Evolutionary conservation across 1,140 invertebrate genomes (phyloP), one percentile per base, ranked within the genome.

Genomic region (Paracyclopina nana): DNA sequence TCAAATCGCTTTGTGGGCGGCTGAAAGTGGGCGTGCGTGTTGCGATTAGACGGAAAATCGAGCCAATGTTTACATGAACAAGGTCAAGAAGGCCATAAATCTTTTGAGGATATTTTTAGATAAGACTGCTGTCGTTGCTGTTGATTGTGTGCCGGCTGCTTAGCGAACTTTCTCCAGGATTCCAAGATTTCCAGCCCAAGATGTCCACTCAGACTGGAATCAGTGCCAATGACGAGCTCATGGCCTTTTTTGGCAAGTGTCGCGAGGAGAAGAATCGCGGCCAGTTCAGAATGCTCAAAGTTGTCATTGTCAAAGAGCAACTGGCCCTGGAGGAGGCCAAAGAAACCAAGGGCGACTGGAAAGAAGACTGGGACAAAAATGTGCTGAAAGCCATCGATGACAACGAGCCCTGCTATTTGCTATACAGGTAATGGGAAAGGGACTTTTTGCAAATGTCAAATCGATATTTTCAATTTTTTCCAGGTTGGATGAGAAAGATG

Each of bases 181-280:
- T n/a, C n/a, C n/a, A n/a, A n/a, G n/a, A n/a, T n/a, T n/a, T 31
- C 9, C 14, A 9, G 14, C 14, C 30, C 18, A 43, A 43, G 16
- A 45, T 45, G 43, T 18, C 43, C 3, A 20, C 18, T 5, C 43
- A 45, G 24, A 45, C 43, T 24, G 43, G 43, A n/a, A 45, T 45
- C 43, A 12, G 43, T 18, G 14, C 43, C 25, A 24, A 26, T 24
- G 43, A 45, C 16, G 24, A 26, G 18, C 24, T 45, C 12, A 18
- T n/a, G 12, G 18, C 12, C n/a, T 45, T 45, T 22, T 45, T 45
- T 20, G 43, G 43, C 2, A 28, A 45, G 24, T 45, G 43, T 45
- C 43, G 43, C 14, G 20, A n/a, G 3, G n/a, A n/a, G n/a, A n/a
- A n/a, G n/a, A n/a, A n/a, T n/a, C 9, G 14, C 30, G 43, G 43